Evolutionary conservation across 2,113 vertebrate genomes (phyloP).

Genomic region (Menidia beryllina): DNA sequence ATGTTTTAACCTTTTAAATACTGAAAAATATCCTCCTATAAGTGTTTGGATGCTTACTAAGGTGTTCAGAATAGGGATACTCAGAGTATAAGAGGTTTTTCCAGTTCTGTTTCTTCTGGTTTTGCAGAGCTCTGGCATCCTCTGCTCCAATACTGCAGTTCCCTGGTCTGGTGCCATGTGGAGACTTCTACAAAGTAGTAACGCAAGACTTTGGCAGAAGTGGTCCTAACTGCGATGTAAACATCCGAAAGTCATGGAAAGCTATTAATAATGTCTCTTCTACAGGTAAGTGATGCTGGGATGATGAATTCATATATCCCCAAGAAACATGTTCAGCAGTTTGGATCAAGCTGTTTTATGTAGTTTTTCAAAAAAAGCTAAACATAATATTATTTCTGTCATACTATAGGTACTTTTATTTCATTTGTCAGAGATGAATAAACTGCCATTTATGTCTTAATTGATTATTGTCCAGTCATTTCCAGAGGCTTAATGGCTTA

Average conservation of each 20-base stretch:
- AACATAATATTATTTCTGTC: too few relatives aligned
- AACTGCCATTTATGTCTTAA: too few relatives aligned
- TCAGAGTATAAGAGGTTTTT: too few relatives aligned
- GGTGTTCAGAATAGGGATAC: too few relatives aligned
- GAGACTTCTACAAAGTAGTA: constrained; percentile 87
- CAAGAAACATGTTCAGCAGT: background rate
- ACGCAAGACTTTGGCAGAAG: constrained; percentile 88
- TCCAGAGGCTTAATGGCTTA: background rate
- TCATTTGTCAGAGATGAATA: background rate
- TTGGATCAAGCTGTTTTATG: background rate
- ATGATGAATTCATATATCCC: background rate
- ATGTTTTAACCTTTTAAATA: background rate
- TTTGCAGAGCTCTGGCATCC: constrained; percentile 90
- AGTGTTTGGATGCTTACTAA: too few relatives aligned
- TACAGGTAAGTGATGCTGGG: constrained; percentile 78
- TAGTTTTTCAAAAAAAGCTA: background rate
- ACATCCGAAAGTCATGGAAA: constrained; percentile 89
- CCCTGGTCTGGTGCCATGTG: constrained; percentile 87
- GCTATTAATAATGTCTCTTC: constrained; percentile 85
- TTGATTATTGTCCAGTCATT: background rate
- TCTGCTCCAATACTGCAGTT: constrained; percentile 98
- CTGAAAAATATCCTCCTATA: background rate
- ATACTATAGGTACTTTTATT: background rate
- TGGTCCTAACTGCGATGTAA: constrained; percentile 85
- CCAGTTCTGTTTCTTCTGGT: constrained; percentile 4